These are phyloP conservation scores for Omphaloscelis lunosa DNA, from an alignment of 2,888 invertebrate species.

Conservation along the genomic window DNA sequence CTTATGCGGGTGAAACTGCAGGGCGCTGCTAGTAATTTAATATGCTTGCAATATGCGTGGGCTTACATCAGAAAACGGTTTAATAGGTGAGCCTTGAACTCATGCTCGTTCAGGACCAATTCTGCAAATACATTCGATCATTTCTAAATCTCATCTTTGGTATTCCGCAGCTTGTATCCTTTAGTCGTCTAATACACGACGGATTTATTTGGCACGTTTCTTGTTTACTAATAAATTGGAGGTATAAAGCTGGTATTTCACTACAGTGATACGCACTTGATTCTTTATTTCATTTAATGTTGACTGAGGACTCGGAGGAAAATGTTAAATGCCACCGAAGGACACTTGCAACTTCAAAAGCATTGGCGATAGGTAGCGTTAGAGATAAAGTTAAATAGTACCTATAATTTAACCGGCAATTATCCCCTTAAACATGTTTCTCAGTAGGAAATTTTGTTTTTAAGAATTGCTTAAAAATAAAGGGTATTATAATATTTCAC, in stretches of 20 bases:
- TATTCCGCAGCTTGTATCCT: constrained; percentile 11
- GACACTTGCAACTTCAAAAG: neutral
- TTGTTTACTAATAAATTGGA: constrained; percentile 27
- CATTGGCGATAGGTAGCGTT: neutral
- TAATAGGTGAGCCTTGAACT: constrained; percentile 12
- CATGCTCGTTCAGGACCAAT: neutral
- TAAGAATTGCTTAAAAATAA: neutral
- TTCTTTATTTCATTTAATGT: neutral
- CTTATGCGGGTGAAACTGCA: too few relatives aligned
- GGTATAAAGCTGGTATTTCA: constrained; percentile 7
- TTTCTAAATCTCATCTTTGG: constrained; percentile 40
- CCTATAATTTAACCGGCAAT: neutral
- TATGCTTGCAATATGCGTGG: neutral
- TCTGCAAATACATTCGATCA: constrained; percentile 37
- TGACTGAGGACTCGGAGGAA: neutral
- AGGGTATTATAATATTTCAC: neutral
- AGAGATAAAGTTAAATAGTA: neutral
- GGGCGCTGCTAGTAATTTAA: neutral
- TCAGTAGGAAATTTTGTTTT: neutral
- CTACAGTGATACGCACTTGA: too few relatives aligned
- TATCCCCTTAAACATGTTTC: neutral
- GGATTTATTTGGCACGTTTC: constrained; percentile 30
- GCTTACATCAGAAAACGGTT: constrained; percentile 12
- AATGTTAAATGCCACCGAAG: neutral
- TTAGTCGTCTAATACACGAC: constrained; percentile 6